Evolutionary conservation across 2,888 invertebrate species (phyloP).

Genomic region (Euplexia lucipara): DNA sequence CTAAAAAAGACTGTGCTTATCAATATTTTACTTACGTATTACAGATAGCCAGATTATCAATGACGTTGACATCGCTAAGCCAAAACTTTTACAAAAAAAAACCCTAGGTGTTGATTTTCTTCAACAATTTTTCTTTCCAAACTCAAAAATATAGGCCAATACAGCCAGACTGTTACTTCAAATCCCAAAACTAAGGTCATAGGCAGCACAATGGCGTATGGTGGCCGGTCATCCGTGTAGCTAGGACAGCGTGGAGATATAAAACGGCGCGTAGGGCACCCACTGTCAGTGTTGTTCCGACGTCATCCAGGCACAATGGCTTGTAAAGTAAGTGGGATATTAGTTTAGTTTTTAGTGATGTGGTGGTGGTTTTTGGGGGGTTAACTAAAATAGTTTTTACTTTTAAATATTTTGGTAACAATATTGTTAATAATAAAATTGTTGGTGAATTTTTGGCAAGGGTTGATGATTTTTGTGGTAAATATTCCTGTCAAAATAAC

Average conservation of each 20-base stretch:
- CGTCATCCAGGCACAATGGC: slow-evolving; percentile 63
- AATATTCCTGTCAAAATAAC: neutral
- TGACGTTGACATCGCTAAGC: neutral
- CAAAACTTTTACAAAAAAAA: neutral
- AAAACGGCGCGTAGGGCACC: slow-evolving; percentile 69
- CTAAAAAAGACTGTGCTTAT: neutral
- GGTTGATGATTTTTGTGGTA: neutral
- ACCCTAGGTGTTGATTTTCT: fast-evolving
- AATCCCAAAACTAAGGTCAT: slow-evolving; percentile 73
- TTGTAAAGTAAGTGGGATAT: slow-evolving; percentile 62
- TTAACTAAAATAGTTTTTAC: neutral
- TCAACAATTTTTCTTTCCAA: neutral
- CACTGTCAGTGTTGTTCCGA: slow-evolving; percentile 52
- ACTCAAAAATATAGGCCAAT: slow-evolving; percentile 46
- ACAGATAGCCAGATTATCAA: too few relatives aligned
- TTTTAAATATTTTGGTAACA: neutral
- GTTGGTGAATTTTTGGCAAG: neutral
- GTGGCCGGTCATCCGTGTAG: slow-evolving; percentile 82
- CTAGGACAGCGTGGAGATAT: slow-evolving; percentile 82
- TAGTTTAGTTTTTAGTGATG: neutral
- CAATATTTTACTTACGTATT: neutral
- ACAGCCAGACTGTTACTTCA: slow-evolving; percentile 39
- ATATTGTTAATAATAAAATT: neutral
- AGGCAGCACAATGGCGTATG: slow-evolving; percentile 74
- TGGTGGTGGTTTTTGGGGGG: neutral